phyloP scores from a whole-genome alignment of 2,113 vertebrate genomes.

The Pao palembangensis region DNA sequence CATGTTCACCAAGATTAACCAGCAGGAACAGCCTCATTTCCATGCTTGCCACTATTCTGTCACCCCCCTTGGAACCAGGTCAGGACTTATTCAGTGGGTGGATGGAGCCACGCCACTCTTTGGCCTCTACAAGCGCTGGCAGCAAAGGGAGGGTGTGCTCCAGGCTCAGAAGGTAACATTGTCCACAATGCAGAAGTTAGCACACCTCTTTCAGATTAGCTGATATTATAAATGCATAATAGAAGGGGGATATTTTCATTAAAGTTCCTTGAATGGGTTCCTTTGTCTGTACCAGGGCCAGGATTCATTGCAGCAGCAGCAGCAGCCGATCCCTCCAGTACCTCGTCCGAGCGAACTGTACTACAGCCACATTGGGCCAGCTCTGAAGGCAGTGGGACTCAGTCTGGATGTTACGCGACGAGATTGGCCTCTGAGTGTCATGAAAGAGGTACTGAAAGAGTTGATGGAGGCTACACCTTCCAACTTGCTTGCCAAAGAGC shows the following conservation, averaged over 20 bases:
- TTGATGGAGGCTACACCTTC: slow-evolving; percentile 95
- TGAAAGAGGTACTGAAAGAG: slow-evolving; percentile 94
- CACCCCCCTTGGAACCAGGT: slow-evolving; percentile 92
- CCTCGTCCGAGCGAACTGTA: slow-evolving; percentile 97
- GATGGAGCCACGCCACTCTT: slow-evolving; percentile 95
- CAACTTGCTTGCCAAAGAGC: slow-evolving; percentile 93
- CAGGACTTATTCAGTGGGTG: slow-evolving; percentile 97
- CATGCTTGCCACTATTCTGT: slow-evolving; percentile 95
- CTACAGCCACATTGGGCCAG: slow-evolving; percentile 95
- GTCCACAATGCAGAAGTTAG: background rate
- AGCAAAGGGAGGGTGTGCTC: slow-evolving; percentile 89
- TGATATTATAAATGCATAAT: too few relatives aligned
- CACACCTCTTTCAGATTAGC: background rate
- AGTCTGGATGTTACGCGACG: slow-evolving; percentile 91
- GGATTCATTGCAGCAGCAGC: slow-evolving; percentile 91
- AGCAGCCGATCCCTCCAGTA: slow-evolving; percentile 88
- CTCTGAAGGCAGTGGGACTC: slow-evolving; percentile 90
- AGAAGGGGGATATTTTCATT: too few relatives aligned
- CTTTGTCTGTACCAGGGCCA: slow-evolving; percentile 72
- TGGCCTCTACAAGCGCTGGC: slow-evolving; percentile 98
- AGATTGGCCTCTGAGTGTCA: slow-evolving; percentile 94
- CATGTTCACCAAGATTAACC: slow-evolving; percentile 98
- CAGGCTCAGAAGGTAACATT: slow-evolving; percentile 89
- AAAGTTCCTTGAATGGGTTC: background rate
- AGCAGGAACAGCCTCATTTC: slow-evolving; percentile 91